Conservation (phyloP, 2,113 vertebrate genomes). For the Phalacrocorax brasilianus region DNA sequence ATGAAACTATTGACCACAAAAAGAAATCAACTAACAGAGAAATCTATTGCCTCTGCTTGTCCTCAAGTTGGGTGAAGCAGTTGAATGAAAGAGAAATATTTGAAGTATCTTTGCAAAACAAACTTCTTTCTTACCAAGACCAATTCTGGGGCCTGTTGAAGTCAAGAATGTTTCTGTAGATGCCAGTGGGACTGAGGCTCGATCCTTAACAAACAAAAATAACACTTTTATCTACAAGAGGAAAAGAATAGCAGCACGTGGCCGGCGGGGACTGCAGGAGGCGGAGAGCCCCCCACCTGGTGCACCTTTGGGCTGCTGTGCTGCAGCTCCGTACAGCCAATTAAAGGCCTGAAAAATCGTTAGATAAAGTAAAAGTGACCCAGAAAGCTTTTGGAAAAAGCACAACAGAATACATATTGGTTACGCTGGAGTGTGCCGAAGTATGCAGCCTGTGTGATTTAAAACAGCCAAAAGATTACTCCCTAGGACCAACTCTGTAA, state of each 20-base stretch:
- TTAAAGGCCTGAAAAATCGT: not conserved
- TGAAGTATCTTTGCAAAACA: not conserved
- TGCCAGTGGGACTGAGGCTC: not conserved
- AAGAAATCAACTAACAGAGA: not conserved
- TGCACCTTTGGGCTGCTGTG: not conserved
- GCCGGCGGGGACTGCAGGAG: rapidly evolving
- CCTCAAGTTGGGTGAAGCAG: not conserved
- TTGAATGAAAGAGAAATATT: not conserved
- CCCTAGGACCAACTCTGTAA: not conserved
- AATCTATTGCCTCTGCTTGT: not conserved
- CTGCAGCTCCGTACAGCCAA: rapidly evolving
- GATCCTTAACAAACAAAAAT: not conserved
- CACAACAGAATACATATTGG: not conserved
- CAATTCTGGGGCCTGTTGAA: not conserved
- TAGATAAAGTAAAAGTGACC: not conserved
- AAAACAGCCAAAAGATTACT: not conserved
- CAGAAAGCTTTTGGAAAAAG: not conserved
- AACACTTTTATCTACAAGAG: not conserved
- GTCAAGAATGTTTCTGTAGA: not conserved
- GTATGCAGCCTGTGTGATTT: not conserved
- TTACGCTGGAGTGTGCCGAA: not conserved
- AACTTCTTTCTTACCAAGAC: not conserved
- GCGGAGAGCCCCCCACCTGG: rapidly evolving
- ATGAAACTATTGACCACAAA: not conserved
- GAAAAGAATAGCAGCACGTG: rapidly evolving